These are phyloP conservation scores for Protaetia brevitarsis DNA, from an alignment of 1,140 invertebrate species.

Conservation along the genomic window DNA sequence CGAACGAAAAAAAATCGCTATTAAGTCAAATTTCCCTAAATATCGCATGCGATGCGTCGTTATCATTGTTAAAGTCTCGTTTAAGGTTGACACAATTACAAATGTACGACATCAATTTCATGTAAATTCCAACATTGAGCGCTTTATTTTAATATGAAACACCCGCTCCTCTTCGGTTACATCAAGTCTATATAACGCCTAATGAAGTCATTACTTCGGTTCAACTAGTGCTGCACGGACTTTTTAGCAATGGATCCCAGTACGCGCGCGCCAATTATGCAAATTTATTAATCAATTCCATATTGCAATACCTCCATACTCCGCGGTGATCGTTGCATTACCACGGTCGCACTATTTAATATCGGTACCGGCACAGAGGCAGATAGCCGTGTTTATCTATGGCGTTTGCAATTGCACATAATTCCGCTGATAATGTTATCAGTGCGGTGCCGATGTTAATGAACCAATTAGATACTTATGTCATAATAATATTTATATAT, in stretches of 20 bases:
- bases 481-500: no score
- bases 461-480: not conserved
- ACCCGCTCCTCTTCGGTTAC: not conserved
- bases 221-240: not conserved
- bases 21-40: not conserved
- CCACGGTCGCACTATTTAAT: not conserved
- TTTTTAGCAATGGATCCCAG: not conserved
- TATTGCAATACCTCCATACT: constrained; percentile 12
- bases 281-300: constrained; percentile 16
- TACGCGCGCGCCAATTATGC: not conserved
- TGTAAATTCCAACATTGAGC: not conserved
- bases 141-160: not conserved
- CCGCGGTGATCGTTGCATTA: not conserved
- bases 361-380: not conserved
- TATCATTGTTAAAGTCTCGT: not conserved
- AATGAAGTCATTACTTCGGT: constrained; percentile 11
- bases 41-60: not conserved
- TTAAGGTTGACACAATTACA: not conserved
- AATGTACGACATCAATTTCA: not conserved
- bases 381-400: constrained; percentile 1
- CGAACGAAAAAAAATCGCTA: not conserved
- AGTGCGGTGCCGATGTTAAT: not conserved
- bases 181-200: not conserved
- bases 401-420: not conserved
- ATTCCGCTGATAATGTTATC: not conserved